Evolutionary conservation across 2,113 vertebrate species (phyloP), one percentile per base, ranked within the genome.

Genomic region (Petrocephalus zakoni): DNA sequence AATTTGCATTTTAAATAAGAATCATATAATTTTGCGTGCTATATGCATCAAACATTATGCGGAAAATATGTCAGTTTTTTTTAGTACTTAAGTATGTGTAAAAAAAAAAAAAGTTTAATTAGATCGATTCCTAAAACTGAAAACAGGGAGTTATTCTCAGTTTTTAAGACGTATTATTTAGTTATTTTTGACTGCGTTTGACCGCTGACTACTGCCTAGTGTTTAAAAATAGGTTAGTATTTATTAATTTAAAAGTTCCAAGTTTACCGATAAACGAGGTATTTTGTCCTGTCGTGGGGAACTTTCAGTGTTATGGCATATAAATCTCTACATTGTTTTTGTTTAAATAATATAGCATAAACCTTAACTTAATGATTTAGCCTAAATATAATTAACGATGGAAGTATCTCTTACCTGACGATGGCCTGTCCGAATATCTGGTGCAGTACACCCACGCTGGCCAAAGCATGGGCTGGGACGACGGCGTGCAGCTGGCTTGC

Each of bases 391-490:
- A 49, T 47, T 11, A 46, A 49, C 22, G 81, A 83, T 47, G 9
- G 47, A 52, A 85, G 21, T 53, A 19, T 34, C 4, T 88, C 96
- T 95, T 95, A 99, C 98, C 98, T 97, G 98, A 96, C 42, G 98
- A 99, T 61, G 98, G 98, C 83, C 98, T 96, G 94, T 99, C 98
- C 19, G 98, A 99, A 93, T 99, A 99, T 89, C 98, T 95, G 90
- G 98, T 99, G 93, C 98, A 99, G 92, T 99, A 99, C 82, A 99
- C 98, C 98, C 98, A 99, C 49, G 98, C 98, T 4, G 98, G 98
- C 98, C 98, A 99, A 46, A 98, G 95, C 96, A 98, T 97, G 85
- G 95, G 95, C 89, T 97, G 96, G 55, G 89, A 89, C 10, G 93
- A 92, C 21, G 95, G 90, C 89, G 92, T 97, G 53, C 97, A 96